Evolutionary conservation across 1,140 invertebrate species (phyloP), one percentile per base, ranked within the genome.

Genomic region (Ceratina japonica): DNA sequence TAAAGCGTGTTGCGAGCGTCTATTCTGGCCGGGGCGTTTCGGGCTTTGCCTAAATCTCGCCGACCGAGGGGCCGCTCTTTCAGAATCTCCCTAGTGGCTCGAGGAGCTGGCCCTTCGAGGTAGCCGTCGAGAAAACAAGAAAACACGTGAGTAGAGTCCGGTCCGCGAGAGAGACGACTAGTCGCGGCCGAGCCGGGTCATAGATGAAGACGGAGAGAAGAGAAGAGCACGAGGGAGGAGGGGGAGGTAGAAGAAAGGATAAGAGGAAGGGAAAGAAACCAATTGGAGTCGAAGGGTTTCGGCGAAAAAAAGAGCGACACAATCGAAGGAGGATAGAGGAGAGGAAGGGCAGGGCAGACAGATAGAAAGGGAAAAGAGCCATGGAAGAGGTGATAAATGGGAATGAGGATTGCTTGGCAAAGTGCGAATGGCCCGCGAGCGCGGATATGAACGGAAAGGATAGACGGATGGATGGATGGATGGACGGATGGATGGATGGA

Each of bases 331-430:
- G 79, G 66, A 79, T 80, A n/a, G n/a, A n/a, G n/a, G n/a, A n/a
- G n/a, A n/a, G n/a, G n/a, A n/a, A n/a, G n/a, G n/a, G n/a, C n/a
- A 66, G 70, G 71, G 49, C 56, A 81, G 80, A 81, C 76, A 83
- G 79, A 85, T 83, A 85, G 86, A 81, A 84, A 87, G 88, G 85
- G 77, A 85, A 80, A 72, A 87, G 82, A 51, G 70, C 76, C 72
- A 69, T 75, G 79, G 79, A 85, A 87, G 86, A 90, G 86, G 90
- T 91, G 90, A 91, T 91, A 90, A 91, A 91, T 91, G 87, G 85
- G 86, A 90, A 89, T 88, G 87, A 91, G 87, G 86, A 90, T 91
- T 90, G 90, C 89, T 87, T 85, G 86, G 86, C 86, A 90, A 89
- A 90, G 89, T 90, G 87, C 89, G 89, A 90, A 90, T 89, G 87